These are phyloP conservation scores for Plutella xylostella DNA, from an alignment of 2,888 invertebrate species.

Conservation along the genomic window DNA sequence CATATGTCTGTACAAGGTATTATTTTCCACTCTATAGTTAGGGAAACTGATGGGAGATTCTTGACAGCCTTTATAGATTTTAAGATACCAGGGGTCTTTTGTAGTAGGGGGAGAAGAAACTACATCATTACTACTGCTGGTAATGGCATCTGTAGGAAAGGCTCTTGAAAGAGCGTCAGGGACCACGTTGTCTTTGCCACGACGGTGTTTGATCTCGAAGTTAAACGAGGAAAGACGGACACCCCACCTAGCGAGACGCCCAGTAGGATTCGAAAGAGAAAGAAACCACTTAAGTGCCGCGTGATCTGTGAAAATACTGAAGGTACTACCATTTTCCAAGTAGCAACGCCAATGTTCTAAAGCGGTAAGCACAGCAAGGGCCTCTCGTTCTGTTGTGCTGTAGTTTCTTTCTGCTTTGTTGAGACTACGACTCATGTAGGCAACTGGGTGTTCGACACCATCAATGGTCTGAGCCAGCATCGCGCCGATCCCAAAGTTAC, in stretches of 20 bases:
- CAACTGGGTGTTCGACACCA: constrained; percentile 8
- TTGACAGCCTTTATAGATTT: constrained; percentile 6
- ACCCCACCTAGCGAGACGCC: constrained; percentile 7
- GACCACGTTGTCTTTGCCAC: constrained; percentile 8
- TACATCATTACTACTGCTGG: not conserved
- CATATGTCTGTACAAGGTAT: constrained; percentile 1
- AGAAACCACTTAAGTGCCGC: constrained; percentile 6
- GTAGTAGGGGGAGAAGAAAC: not conserved
- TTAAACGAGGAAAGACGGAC: constrained; percentile 5
- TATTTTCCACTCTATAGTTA: constrained; percentile 5
- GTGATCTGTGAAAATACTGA: constrained; percentile 1
- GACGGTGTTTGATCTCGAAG: constrained; percentile 10
- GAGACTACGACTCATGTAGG: constrained; percentile 5
- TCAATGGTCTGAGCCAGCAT: constrained; percentile 8
- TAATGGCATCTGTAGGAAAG: not conserved
- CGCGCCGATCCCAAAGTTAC: constrained; percentile 5
- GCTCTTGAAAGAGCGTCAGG: constrained; percentile 7
- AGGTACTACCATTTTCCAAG: constrained; percentile 5
- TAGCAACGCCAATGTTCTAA: not conserved
- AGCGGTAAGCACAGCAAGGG: not conserved
- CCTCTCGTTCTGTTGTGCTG: constrained; percentile 6
- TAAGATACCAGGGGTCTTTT: constrained; percentile 9
- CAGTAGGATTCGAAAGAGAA: constrained; percentile 5
- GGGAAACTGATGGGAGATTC: not conserved
- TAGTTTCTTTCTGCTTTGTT: constrained; percentile 5